A percentile compares a stretch with the other conserved stretches of the same genome.
Evolutionary conservation across 37 sponge, comb jelly and placozoan genomes (phyloP).

Genomic region (Halisarca cf. caerulea): DNA sequence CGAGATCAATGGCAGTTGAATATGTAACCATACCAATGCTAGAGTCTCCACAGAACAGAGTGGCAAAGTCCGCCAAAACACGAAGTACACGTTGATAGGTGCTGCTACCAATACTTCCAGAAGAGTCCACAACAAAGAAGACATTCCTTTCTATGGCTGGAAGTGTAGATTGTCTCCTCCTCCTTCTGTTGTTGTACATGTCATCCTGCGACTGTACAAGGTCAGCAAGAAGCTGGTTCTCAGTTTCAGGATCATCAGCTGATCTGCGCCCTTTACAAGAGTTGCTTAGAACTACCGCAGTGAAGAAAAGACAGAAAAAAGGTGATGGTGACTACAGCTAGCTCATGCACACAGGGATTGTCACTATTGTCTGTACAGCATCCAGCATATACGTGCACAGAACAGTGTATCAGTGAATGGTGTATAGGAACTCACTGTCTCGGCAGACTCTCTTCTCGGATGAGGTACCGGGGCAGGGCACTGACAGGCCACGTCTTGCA

Average conservation of each 20-base stretch:
- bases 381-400: no score
- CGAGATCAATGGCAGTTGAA: background rate
- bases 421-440: background rate
- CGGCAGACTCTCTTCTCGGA: background rate
- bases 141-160: constrained; percentile 9
- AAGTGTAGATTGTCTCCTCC: background rate
- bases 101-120: background rate
- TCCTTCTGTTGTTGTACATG: background rate
- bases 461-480: background rate
- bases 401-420: no score
- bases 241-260: background rate
- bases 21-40: background rate
- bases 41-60: constrained; percentile 13
- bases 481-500: background rate
- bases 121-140: constrained; percentile 14
- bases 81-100: background rate
- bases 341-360: no score
- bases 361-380: no score
- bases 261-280: background rate
- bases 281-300: no score
- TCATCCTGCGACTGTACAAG: background rate
- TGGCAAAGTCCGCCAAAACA: background rate
- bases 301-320: no score
- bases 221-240: background rate
- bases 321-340: no score